Percentiles rank a stretch among this genome's conserved stretches.
phyloP scores from a whole-genome alignment of 2,113 vertebrate genomes.

The Hyperoodon ampullatus region DNA sequence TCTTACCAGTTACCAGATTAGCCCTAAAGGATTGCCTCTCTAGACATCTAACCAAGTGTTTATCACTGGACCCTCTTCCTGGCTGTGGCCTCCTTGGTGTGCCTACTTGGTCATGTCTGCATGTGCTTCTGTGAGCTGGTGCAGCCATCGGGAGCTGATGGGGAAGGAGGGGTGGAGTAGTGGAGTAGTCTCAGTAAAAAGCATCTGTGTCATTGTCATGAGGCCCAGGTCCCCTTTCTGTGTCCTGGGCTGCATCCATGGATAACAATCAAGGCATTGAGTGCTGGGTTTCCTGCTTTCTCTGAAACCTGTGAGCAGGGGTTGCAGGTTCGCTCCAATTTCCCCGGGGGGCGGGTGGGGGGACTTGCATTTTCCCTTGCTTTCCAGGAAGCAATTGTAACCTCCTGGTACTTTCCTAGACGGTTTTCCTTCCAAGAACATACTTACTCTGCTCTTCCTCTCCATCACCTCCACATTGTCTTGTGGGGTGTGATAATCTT shows the following conservation, averaged over 20 bases:
- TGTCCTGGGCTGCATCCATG: not conserved
- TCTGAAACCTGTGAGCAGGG: not conserved
- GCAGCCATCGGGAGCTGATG: accelerated
- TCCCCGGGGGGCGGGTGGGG: not conserved
- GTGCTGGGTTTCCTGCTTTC: not conserved
- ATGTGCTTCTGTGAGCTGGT: not conserved
- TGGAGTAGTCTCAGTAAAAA: not conserved
- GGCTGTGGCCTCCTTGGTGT: not conserved
- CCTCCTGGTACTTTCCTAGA: not conserved
- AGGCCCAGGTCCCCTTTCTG: not conserved
- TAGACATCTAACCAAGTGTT: not conserved
- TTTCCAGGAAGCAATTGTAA: not conserved
- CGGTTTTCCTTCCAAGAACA: not conserved
- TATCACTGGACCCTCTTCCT: not conserved
- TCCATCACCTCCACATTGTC: not conserved
- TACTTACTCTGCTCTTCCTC: not conserved
- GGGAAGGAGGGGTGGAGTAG: not conserved
- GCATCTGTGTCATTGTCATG: not conserved
- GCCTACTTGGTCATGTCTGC: not conserved
- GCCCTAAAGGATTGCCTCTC: not conserved
- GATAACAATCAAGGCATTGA: too few relatives aligned
- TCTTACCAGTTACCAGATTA: not conserved
- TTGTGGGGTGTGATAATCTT: not conserved
- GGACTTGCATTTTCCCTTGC: not conserved
- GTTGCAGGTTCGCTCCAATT: accelerated